Conservation (phyloP, 2,113 vertebrate species). For the Athene cunicularia region DNA sequence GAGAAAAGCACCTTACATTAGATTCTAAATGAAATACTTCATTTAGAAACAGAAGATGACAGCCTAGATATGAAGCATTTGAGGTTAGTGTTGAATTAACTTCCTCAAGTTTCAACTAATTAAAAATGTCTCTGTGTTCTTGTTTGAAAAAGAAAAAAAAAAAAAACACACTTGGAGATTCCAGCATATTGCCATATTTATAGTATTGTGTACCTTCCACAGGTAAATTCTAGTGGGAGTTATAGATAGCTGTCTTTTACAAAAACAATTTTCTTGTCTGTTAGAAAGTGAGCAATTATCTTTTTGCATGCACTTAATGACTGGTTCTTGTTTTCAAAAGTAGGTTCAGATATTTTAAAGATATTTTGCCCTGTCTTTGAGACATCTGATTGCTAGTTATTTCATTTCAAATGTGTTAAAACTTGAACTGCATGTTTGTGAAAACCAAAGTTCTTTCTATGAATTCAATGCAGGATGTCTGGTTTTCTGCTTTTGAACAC, state of each 20-base stretch:
- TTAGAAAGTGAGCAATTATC: not conserved
- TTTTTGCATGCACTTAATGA: not conserved
- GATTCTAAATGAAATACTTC: constrained; percentile 9
- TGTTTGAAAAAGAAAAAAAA: not conserved
- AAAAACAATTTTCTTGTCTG: not conserved
- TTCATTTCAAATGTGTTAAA: not conserved
- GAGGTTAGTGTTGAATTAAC: not conserved
- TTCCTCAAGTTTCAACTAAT: not conserved
- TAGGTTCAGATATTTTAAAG: not conserved
- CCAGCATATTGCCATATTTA: not conserved
- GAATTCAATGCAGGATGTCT: not conserved
- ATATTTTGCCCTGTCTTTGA: not conserved
- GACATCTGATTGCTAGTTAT: not conserved
- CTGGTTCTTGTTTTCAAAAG: not conserved
- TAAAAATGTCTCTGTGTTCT: not conserved
- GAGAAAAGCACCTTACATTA: not conserved
- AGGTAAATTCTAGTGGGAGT: not conserved
- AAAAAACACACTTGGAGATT: not conserved
- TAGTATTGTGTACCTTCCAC: not conserved
- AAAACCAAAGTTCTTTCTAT: not conserved
- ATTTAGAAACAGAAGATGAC: constrained; percentile 14
- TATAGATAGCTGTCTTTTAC: not conserved
- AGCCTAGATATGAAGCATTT: not conserved
- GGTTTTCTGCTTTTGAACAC: not conserved
- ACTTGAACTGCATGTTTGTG: not conserved